Evolutionary conservation across 2,888 invertebrate species (phyloP), one percentile per base, ranked within the genome.

Genomic region (Spodoptera littoralis): DNA sequence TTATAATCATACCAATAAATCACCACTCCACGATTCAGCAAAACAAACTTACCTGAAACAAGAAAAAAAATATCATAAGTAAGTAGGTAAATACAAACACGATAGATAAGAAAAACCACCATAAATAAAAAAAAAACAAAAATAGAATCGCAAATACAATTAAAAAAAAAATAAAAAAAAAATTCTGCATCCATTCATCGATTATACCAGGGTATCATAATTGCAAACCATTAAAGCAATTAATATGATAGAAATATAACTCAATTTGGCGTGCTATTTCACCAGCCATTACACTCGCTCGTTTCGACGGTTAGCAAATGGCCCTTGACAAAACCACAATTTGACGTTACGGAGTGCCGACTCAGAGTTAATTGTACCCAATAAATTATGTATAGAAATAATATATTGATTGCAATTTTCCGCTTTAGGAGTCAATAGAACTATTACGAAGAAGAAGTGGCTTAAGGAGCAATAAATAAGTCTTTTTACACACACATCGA

Each of bases 301-400:
- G 43, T 47, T 49, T 45, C 44, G 45, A 42, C 27, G 47, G 64
- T 50, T 49, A 50, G 13, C 22, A 56, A 72, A 74, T 74, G 65
- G 27, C 56, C 65, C 71, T 65, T 60, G 56, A 60, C 44, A 18
- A 62, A 68, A 42, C 51, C 30, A 44, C 49, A 50, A 73, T 73
- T 68, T 73, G 13, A 68, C 57, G 54, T 62, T 48, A 50, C 11
- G 36, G 5, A 47, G 18, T 24, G 13, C 3, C n/a, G 12, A 36
- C 27, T 36, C 13, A 11, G 13, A 36, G 43, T 52, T 43, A 60
- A 72, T 66, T 55, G 47, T 30, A 18, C 41, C 0, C 13, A 41
- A 47, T 65, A 59, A 30, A 44, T 57, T 45, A 4, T 41, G 6
- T 3, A 11, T 1, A 44, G 27, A n/a, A 50, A 36, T 54, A 41